Percentiles rank a stretch among this genome's conserved stretches.
Conservation (phyloP, 1,140 invertebrate genomes). For the Mycetomoellerius zeteki region DNA sequence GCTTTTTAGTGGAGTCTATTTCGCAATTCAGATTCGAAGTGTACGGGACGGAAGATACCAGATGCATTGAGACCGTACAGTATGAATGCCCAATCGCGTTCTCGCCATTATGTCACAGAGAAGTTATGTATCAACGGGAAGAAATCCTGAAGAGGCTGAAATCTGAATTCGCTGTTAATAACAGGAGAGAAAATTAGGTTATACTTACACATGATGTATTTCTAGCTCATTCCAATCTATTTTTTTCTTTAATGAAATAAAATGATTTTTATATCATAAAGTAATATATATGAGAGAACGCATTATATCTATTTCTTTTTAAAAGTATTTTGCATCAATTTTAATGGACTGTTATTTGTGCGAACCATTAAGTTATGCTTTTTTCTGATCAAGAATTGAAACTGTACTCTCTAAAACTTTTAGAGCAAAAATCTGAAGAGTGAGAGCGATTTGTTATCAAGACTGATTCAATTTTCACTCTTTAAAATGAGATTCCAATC, state of each 20-base stretch:
- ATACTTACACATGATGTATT: neutral
- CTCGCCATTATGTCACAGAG: conserved; percentile 87
- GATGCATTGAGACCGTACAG: conserved; percentile 88
- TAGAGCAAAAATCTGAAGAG: too few relatives aligned
- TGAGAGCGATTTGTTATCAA: too few relatives aligned
- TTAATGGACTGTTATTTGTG: neutral
- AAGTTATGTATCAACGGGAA: conserved; percentile 89
- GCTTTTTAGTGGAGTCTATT: conserved; percentile 87
- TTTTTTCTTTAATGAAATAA: neutral
- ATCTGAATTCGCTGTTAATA: conserved; percentile 83
- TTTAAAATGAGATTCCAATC: too few relatives aligned
- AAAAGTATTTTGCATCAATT: neutral
- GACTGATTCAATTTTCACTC: too few relatives aligned
- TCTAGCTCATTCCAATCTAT: neutral
- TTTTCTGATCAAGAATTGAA: too few relatives aligned
- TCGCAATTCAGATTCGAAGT: conserved; percentile 88
- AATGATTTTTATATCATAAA: neutral
- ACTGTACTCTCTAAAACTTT: too few relatives aligned
- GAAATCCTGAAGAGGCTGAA: conserved; percentile 89
- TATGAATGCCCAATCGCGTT: conserved; percentile 90
- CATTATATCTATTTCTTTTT: neutral
- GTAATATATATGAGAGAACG: neutral
- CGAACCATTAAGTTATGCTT: too few relatives aligned
- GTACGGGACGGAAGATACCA: conserved; percentile 84
- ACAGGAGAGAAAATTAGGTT: conserved; percentile 37